Base-by-base conservation (phyloP, 2,113 vertebrate species). In the Thalassarche chlororhynchos region DNA sequence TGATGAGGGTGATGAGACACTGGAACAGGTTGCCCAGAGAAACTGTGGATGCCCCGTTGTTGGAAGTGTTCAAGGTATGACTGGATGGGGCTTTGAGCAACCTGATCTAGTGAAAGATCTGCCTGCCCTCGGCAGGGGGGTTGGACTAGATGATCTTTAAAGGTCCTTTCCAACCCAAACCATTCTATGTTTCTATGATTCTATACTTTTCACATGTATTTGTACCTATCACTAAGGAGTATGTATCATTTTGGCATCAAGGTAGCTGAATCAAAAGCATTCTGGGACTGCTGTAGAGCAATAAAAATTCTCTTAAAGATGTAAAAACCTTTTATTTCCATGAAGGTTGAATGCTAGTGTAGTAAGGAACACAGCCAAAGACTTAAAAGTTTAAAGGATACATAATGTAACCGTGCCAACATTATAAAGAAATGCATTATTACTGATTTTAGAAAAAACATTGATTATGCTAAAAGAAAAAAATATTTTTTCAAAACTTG, bases 61-160 rank as follows among this genome's bases (percentile, higher is more conserved):
- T 34, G 17, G 46, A 76, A 65, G 16, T 28, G 11, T 28, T 76
- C 8, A 36, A 38, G 31, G 9, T 9, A 31, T 72, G 26, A 40
- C 1, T 71, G 36, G 51, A 52, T 8, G 14, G 2, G 8, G 1
- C 5, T 88, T 36, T 17, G 19, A 52, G 18, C 17, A 68, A 34
- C 9, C 28, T 29, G 23, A 17, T 17, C 18, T 24, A 28, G 32
- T 34, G 21, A 17, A 77, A 64, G 32, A 19, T 12, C 9, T 58
- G 1, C 17, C 8, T 58, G 19, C 5, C 11, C 2, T 21, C 24
- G 7, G 18, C 12, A 64, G 10, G 13, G 13, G 5, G 5, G 8
- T 10, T 21, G 16, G 58, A 40, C 34, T 49, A 66, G 42, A 47
- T 57, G 51, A 58, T 25, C 44, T 60, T 72, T 54, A 38, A 44